Base-by-base conservation (phyloP, 2,888 invertebrate species). In the Tetranychus piercei region DNA sequence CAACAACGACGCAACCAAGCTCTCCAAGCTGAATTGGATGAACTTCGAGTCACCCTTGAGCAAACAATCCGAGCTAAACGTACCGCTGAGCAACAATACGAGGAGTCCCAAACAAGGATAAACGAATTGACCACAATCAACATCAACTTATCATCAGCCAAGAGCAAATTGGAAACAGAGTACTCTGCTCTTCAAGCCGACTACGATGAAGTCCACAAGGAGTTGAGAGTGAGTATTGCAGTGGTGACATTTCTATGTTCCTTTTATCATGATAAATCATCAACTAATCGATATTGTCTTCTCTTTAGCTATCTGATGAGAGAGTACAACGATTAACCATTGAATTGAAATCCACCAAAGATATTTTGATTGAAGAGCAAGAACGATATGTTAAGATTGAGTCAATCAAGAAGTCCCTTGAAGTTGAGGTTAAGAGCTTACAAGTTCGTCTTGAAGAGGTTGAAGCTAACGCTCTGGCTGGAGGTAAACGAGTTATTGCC, bases 151-250 rank as follows among this genome's bases (percentile, higher is more conserved):
- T 89, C 92, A 76, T 91, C 94, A 81, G 88, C 90, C 84, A 96
- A 91, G 87, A 89, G 90, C 82, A 94, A 94, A 86, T 87, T 96
- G 82, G 96, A 96, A 85, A 93, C 92, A 82, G 96, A 97, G 84
- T 86, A 95, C 81, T 85, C 88, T 74, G 89, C 90, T 80, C 88
- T 97, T 80, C 91, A 94, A 80, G 88, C 92, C 80, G 97, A 99
- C 85, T 93, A 97, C 83, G 97, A 99, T 83, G 99, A 99, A 85
- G 91, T 96, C 82, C 91, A 92, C 84, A 93, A 93, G 85, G 94
- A 95, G 84, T 87, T 95, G 81, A 90, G 91, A 84, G 88, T 93
- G 80, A 76, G 76, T 67, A 34, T 67, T 67, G 18, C 22, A 6
- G 1, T 6, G n/a, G 67, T 65, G n/a, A 18, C 4, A 15, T 18